These are phyloP conservation scores for Cotesia congregata DNA, from an alignment of 2,888 invertebrate species.

Conservation along the genomic window DNA sequence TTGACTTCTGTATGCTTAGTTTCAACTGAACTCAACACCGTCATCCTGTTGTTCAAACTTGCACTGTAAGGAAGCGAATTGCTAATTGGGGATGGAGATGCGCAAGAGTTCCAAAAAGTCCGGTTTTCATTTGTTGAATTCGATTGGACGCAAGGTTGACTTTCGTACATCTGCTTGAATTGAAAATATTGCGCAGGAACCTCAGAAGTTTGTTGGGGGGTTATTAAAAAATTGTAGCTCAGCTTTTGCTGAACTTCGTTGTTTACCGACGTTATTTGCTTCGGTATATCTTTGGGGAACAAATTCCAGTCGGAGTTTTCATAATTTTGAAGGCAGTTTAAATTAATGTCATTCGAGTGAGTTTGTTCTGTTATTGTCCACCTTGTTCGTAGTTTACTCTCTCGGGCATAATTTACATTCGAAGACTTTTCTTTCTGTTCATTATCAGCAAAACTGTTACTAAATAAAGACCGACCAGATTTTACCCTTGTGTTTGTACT, in stretches of 20 bases:
- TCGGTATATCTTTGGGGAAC: constrained; percentile 15
- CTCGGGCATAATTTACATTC: constrained; percentile 46
- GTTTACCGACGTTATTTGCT: background rate
- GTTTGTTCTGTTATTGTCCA: constrained; percentile 62
- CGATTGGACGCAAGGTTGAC: background rate
- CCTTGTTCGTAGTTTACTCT: constrained; percentile 61
- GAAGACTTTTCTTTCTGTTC: constrained; percentile 32
- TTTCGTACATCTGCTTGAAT: constrained; percentile 2
- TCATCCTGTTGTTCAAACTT: constrained; percentile 54
- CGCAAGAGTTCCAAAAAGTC: constrained; percentile 25
- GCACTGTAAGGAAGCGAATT: constrained; percentile 22
- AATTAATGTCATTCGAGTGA: background rate
- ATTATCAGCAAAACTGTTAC: constrained; percentile 1
- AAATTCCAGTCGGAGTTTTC: constrained; percentile 16
- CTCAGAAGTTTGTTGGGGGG: background rate
- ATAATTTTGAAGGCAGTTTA: background rate
- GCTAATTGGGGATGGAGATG: constrained; percentile 9
- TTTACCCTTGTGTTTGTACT: background rate
- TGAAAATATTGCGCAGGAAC: background rate
- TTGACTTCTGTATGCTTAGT: constrained; percentile 46
- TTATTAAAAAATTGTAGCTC: constrained; percentile 21
- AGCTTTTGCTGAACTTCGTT: constrained; percentile 14
- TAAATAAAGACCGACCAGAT: background rate
- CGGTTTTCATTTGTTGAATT: constrained; percentile 8
- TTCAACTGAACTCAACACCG: constrained; percentile 63